phyloP scores from a whole-genome alignment of 1,140 invertebrate species.

The Micrasema minimum region DNA sequence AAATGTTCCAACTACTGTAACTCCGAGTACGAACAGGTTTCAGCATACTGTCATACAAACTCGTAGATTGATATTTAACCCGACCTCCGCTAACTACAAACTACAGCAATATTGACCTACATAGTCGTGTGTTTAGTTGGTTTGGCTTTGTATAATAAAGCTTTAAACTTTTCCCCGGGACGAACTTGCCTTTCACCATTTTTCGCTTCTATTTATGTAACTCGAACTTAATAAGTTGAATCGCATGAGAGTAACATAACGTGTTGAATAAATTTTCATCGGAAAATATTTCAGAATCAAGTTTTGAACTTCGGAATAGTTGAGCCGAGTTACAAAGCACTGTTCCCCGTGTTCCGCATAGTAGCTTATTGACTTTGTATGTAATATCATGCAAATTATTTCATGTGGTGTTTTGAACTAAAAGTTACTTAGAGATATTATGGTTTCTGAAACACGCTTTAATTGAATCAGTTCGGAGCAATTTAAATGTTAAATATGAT shows the following conservation, averaged over 20 bases:
- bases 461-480: constrained; percentile 11
- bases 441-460: background rate
- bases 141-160: constrained; percentile 32
- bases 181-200: constrained; percentile 31
- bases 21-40: too few relatives aligned
- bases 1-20: too few relatives aligned
- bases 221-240: constrained; percentile 49
- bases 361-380: constrained; percentile 28
- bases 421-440: constrained; percentile 22
- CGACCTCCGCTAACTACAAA: constrained; percentile 26
- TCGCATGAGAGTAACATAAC: constrained; percentile 49
- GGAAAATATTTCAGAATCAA: constrained; percentile 46
- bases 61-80: background rate
- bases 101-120: constrained; percentile 30
- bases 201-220: constrained; percentile 47
- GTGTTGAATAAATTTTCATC: constrained; percentile 52
- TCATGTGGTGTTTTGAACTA: constrained; percentile 17
- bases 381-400: constrained; percentile 29
- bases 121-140: too few relatives aligned
- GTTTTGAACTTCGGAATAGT: constrained; percentile 47
- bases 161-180: constrained; percentile 18
- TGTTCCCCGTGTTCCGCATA: constrained; percentile 22
- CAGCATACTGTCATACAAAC: too few relatives aligned
- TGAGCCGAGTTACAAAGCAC: constrained; percentile 31
- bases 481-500: background rate